Percentiles rank a stretch among this genome's conserved stretches.
Conservation (phyloP, 2,888 invertebrate species). For the Iselma pallidipennis region DNA sequence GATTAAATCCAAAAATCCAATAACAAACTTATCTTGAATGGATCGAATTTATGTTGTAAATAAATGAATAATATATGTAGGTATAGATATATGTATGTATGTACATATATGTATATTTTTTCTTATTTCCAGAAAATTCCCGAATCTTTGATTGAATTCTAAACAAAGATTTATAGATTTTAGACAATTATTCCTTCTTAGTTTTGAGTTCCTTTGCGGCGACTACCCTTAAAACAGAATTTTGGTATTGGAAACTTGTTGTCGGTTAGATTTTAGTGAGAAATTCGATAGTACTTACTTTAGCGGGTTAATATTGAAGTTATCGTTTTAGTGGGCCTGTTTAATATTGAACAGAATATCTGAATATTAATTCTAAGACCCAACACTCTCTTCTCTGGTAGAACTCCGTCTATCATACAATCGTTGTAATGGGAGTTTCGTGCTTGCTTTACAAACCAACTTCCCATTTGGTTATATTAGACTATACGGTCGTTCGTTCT, state of each 20-base stretch:
- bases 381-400: slow-evolving; percentile 4
- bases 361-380: slow-evolving; percentile 32
- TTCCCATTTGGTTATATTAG: slow-evolving; percentile 27
- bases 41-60: too few species aligned
- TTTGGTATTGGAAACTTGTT: neutral
- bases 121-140: too few species aligned
- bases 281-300: slow-evolving; percentile 34
- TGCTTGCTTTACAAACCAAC: slow-evolving; percentile 32
- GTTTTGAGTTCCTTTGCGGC: neutral
- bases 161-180: neutral
- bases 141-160: too few species aligned
- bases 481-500: slow-evolving; percentile 24
- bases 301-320: slow-evolving; percentile 37
- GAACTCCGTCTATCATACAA: slow-evolving; percentile 24
- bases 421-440: slow-evolving; percentile 33
- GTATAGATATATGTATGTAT: too few species aligned
- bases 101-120: too few species aligned
- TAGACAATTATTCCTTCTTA: neutral
- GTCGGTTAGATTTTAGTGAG: slow-evolving; percentile 10
- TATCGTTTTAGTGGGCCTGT: slow-evolving; percentile 35
- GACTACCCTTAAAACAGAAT: neutral
- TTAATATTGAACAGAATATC: slow-evolving; percentile 36
- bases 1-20: neutral
- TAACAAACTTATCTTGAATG: too few species aligned
- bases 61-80: too few species aligned